Evolutionary conservation across 2,797 vertebrate genomes (phyloP), one percentile per base, ranked within the genome.

Genomic region (Sebastes umbrosus): DNA sequence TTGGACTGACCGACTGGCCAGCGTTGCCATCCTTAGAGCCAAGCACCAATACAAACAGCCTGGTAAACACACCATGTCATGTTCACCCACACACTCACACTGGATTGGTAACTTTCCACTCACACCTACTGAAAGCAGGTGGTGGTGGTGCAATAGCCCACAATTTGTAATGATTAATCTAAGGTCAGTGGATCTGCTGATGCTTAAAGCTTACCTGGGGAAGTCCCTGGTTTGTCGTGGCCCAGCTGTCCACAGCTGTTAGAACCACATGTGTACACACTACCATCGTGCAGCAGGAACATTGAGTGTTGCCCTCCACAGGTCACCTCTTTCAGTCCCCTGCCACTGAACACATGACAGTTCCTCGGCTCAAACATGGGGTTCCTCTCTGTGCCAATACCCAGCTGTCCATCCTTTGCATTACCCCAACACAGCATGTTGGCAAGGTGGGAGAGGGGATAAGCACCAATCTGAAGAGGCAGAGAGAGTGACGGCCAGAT

Each of bases 351-450:
- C 88, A 96, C 96, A 3, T 91, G 92, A 84, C 96, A 97, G 74
- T 81, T 95, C 83, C 90, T 96, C 0, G 98, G 98, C 75, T 99
- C 97, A 16, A 94, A 92, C 80, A 97, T 92, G n/a, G 95, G 90
- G 39, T 93, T 93, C 80, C 94, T 96, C 50, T 95, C 91, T 74
- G 87, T 90, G 32, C 96, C 95, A 72, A 97, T 94, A n/a, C 97
- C 98, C 91, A 98, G 95, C 34, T 97, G 97, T 93, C 98, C 98
- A 64, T 97, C 95, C 88, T 94, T 96, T n/a, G 97, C 96, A 90
- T 97, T 98, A 43, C 98, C 98, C 98, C 98, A 99, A 88, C 98
- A 98, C 92, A 99, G 94, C 98, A 99, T 98, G 94, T 91, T 95
- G 90, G 88, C 86, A 64, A 76, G 31, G 63, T 64, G 64, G 67